Percentiles rank a stretch among this genome's conserved stretches.
phyloP scores from a whole-genome alignment of 2,888 invertebrate species.

The Nysson spinosus region DNA sequence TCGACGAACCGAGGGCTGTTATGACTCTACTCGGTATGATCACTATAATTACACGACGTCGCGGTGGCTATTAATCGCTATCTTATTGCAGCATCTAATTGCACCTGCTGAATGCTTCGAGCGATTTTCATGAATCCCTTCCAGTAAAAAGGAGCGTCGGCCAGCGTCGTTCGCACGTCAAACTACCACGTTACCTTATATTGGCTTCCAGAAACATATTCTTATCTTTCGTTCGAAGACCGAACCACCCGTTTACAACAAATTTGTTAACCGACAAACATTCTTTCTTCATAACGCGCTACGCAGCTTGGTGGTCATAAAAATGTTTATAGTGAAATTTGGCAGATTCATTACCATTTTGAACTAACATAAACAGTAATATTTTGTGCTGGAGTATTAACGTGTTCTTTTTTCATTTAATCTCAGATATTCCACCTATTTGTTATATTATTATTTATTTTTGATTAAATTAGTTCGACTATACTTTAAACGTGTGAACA shows the following conservation, averaged over 20 bases:
- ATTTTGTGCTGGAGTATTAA: no score
- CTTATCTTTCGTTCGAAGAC: conserved; percentile 22
- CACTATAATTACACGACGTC: conserved; percentile 71
- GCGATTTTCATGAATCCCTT: conserved; percentile 38
- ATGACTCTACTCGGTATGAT: conserved; percentile 66
- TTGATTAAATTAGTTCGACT: no score
- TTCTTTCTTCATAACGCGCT: background rate
- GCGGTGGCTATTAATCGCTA: conserved; percentile 70
- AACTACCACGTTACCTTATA: conserved; percentile 12
- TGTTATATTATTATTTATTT: no score
- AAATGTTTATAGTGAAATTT: no score
- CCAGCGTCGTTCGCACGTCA: conserved; percentile 25
- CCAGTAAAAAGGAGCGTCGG: conserved; percentile 23
- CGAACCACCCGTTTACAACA: conserved; percentile 19
- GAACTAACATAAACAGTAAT: no score
- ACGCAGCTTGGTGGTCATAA: no score
- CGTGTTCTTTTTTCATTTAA: no score
- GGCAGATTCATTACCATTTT: no score
- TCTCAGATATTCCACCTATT: no score
- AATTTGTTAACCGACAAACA: conserved; percentile 10
- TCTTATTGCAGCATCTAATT: conserved; percentile 72
- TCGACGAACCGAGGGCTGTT: conserved; percentile 51
- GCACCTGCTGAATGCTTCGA: conserved; percentile 57
- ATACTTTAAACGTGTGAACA: no score
- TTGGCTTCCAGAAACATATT: background rate